Evolutionary conservation across 2,797 vertebrate genomes (phyloP).

Genomic region (Gastrophryne carolinensis): DNA sequence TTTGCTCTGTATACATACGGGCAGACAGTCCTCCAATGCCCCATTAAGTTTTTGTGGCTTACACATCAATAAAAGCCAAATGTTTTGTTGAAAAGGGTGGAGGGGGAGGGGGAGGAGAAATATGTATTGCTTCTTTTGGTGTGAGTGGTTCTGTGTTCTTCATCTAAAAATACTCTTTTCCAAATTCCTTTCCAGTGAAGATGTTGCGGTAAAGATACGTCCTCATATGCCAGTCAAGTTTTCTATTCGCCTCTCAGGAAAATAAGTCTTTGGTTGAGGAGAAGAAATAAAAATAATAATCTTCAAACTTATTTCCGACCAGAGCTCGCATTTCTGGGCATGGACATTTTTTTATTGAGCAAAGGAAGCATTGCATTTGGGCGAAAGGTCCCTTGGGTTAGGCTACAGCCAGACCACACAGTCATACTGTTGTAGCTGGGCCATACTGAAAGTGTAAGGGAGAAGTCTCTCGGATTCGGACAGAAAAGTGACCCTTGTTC

Average conservation of each 20-base stretch:
- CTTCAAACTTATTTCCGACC: constrained; percentile 59
- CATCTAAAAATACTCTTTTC: constrained; percentile 60
- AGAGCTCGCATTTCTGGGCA: constrained; percentile 50
- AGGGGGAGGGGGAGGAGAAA: constrained; percentile 16
- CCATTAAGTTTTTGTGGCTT: constrained; percentile 46
- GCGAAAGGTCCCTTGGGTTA: constrained; percentile 51
- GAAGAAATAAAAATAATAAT: constrained; percentile 53
- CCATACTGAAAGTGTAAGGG: constrained; percentile 79
- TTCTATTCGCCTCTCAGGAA: constrained; percentile 57
- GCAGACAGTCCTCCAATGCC: constrained; percentile 15
- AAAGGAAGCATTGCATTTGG: constrained; percentile 67
- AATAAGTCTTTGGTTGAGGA: constrained; percentile 67
- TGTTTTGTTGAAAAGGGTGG: constrained; percentile 42
- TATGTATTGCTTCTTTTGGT: constrained; percentile 65
- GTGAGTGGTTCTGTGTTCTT: constrained; percentile 56
- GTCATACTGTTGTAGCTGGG: constrained; percentile 80
- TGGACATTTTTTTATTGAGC: constrained; percentile 60
- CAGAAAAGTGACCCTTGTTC: constrained; percentile 79
- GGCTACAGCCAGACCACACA: background rate
- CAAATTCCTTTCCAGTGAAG: constrained; percentile 61
- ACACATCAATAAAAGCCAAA: constrained; percentile 53
- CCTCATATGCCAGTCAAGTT: constrained; percentile 55
- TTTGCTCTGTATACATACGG: constrained; percentile 28
- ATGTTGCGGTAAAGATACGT: constrained; percentile 56
- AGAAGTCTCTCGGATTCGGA: constrained; percentile 85